Conservation (phyloP, 2,888 invertebrate species). For the Phengaris alcon region DNA sequence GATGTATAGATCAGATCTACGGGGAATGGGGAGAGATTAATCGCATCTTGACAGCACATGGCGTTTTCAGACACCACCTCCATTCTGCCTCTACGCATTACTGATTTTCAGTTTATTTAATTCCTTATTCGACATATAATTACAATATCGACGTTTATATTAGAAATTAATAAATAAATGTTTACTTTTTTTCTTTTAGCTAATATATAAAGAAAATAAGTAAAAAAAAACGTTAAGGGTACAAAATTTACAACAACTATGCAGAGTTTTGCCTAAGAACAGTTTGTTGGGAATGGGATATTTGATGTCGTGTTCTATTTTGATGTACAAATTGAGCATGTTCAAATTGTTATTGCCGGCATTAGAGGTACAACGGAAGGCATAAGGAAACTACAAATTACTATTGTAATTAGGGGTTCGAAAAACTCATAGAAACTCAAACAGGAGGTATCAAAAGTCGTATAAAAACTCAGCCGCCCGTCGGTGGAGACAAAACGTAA, state of each 20-base stretch:
- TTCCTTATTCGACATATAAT: background rate
- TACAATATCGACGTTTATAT: too few species aligned
- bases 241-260: too few species aligned
- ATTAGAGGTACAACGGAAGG: slow-evolving; percentile 8
- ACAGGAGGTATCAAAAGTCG: slow-evolving; percentile 18
- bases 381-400: slow-evolving; percentile 18
- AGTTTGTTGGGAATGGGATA: too few species aligned
- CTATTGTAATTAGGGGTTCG: slow-evolving; percentile 17
- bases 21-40: slow-evolving; percentile 15
- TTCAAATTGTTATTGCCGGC: background rate
- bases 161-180: too few species aligned
- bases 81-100: background rate
- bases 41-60: slow-evolving; percentile 27
- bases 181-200: too few species aligned
- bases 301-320: background rate
- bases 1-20: slow-evolving; percentile 29
- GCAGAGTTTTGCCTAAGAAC: too few species aligned
- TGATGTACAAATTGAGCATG: background rate
- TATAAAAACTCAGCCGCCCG: slow-evolving; percentile 39
- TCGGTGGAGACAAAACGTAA: slow-evolving; percentile 41
- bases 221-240: too few species aligned
- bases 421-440: slow-evolving; percentile 4
- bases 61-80: background rate
- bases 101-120: background rate
- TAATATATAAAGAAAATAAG: too few species aligned